Conservation (phyloP, 37 sponge, comb jelly and placozoan genomes). For the Chondrilla cf. caribensis region DNA sequence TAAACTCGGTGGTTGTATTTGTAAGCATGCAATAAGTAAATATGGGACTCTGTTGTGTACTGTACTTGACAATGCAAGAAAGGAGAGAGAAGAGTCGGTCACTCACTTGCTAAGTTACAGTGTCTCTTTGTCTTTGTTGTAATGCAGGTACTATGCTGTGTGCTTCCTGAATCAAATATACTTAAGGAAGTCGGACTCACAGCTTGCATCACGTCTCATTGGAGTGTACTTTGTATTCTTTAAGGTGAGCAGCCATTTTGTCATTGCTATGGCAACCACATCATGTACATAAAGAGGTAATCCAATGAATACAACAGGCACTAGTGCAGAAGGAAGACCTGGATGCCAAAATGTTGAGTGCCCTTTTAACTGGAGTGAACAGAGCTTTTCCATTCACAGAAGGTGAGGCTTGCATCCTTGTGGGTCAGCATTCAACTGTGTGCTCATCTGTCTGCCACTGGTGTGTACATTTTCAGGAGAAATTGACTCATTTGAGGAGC, state of each 20-base stretch:
- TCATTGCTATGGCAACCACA: neutral
- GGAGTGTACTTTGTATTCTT: conserved; percentile 89
- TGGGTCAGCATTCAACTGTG: neutral
- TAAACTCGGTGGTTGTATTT: too few relatives aligned
- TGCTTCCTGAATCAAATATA: conserved; percentile 91
- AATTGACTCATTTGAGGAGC: conserved; percentile 75
- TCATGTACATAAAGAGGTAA: neutral
- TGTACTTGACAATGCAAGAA: too few relatives aligned
- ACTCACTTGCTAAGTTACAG: too few relatives aligned
- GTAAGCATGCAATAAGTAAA: too few relatives aligned
- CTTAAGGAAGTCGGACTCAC: conserved; percentile 48
- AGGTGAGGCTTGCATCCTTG: conserved; percentile 39
- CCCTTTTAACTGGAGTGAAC: conserved; percentile 92
- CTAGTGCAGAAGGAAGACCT: conserved; percentile 52
- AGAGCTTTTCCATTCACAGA: conserved; percentile 89
- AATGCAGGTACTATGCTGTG: conserved; percentile 81
- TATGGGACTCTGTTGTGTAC: too few relatives aligned
- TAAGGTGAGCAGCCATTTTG: conserved; percentile 46
- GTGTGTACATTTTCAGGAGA: too few relatives aligned
- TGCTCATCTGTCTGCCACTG: neutral
- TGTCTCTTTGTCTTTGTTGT: neutral
- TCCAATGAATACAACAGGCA: conserved; percentile 26
- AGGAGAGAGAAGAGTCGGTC: too few relatives aligned
- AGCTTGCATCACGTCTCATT: conserved; percentile 66
- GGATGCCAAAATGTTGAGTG: conserved; percentile 87